phyloP scores from a whole-genome alignment of 1,140 invertebrate genomes.

The Euschistus heros region DNA sequence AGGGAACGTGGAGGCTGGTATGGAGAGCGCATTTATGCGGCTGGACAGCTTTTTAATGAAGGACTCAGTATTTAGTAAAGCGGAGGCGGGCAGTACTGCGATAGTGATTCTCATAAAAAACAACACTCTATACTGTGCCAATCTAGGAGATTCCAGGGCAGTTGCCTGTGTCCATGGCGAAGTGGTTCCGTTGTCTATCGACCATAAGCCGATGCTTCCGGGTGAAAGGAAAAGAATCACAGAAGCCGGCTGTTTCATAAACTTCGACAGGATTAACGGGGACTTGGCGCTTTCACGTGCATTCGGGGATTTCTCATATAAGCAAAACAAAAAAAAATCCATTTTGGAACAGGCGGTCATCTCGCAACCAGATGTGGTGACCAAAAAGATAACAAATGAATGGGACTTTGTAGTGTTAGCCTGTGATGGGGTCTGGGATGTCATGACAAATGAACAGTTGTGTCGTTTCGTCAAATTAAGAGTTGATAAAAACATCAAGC shows the following conservation, averaged over 20 bases:
- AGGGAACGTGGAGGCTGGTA: conserved; percentile 63
- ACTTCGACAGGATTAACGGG: conserved; percentile 94
- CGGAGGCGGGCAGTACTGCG: conserved; percentile 93
- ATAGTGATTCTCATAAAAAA: conserved; percentile 91
- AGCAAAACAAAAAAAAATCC: conserved; percentile 50
- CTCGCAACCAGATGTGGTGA: conserved; percentile 90
- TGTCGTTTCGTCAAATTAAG: conserved; percentile 41
- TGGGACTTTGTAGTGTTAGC: conserved; percentile 95
- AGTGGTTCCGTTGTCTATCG: conserved; percentile 79
- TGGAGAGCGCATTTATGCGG: conserved; percentile 81
- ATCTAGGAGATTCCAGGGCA: conserved; percentile 92
- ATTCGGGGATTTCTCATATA: conserved; percentile 98
- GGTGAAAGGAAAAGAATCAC: conserved; percentile 87
- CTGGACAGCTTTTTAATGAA: conserved; percentile 84
- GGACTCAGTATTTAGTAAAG: conserved; percentile 71
- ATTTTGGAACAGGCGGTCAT: conserved; percentile 85
- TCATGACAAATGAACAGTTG: conserved; percentile 90
- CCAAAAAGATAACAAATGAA: conserved; percentile 49
- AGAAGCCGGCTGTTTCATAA: conserved; percentile 91
- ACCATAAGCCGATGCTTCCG: conserved; percentile 89
- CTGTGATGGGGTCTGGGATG: conserved; percentile 99
- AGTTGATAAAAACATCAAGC: no score
- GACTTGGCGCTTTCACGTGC: conserved; percentile 86
- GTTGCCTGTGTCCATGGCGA: conserved; percentile 72
- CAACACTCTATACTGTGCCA: conserved; percentile 67